Percentiles rank a stretch among this genome's conserved stretches.
These are phyloP conservation scores for Aviceda subcristata DNA, from an alignment of 2,113 vertebrate species.

Conservation along the genomic window DNA sequence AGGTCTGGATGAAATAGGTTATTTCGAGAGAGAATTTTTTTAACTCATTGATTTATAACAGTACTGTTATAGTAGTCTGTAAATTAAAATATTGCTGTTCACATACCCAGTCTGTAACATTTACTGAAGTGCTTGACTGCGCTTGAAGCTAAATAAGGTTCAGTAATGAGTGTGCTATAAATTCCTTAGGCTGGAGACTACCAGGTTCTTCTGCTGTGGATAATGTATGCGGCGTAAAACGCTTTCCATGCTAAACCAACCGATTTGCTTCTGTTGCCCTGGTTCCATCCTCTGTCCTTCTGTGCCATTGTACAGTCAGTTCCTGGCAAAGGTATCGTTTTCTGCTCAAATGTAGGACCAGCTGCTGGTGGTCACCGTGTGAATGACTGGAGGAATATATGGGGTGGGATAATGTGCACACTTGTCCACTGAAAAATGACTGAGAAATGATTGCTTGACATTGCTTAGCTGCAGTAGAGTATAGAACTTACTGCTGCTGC, in stretches of 20 bases:
- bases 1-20: not conserved
- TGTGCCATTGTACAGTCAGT: not conserved
- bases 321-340: not conserved
- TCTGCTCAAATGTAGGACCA: not conserved
- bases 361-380: not conserved
- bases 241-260: not conserved
- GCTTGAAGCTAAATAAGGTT: slow-evolving; percentile 9
- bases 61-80: not conserved
- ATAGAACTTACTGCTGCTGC: slow-evolving; percentile 17
- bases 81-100: not conserved
- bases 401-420: not conserved
- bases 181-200: not conserved
- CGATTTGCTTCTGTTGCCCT: not conserved
- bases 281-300: not conserved
- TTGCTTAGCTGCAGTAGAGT: not conserved
- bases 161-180: slow-evolving; percentile 4
- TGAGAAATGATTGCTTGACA: not conserved
- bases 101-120: not conserved
- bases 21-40: not conserved
- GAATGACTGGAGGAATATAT: not conserved
- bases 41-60: not conserved
- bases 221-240: not conserved
- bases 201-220: not conserved
- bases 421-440: not conserved
- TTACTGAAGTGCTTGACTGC: not conserved